Conservation (phyloP, 2,113 vertebrate genomes). For the Zeus faber region DNA sequence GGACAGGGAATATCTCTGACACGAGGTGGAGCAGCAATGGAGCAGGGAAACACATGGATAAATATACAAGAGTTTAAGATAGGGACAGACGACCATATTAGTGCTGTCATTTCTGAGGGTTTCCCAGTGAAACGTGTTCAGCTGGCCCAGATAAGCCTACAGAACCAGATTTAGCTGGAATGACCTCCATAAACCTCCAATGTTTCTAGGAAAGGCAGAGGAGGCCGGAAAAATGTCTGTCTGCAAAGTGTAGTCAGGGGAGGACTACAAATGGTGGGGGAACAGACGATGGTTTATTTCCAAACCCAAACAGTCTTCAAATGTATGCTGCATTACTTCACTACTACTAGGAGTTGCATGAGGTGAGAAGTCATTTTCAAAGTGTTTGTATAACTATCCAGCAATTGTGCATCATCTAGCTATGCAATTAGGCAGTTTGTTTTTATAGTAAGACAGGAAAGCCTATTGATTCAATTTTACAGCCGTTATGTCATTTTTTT, state of each 20-base stretch:
- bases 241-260: conserved; percentile 4
- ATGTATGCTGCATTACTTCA: background rate
- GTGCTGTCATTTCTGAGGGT: background rate
- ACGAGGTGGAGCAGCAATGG: conserved; percentile 45
- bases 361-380: conserved; percentile 23
- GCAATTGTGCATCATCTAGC: conserved; percentile 8
- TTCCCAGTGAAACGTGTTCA: conserved; percentile 5
- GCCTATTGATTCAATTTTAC: no score
- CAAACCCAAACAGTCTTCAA: background rate
- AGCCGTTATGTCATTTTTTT: conserved; percentile 1
- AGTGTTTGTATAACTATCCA: conserved; percentile 16
- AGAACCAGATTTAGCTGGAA: conserved; percentile 8
- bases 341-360: background rate
- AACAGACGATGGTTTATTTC: conserved; percentile 5
- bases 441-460: no score
- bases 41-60: no score
- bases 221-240: no score
- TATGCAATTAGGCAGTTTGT: conserved; percentile 23
- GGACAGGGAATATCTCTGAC: conserved; percentile 42
- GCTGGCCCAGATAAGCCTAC: conserved; percentile 7
- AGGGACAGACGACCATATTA: no score
- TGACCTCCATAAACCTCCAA: conserved; percentile 19
- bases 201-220: conserved; percentile 21
- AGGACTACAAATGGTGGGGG: background rate
- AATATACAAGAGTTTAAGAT: no score